These are phyloP conservation scores for Drosophila mojavensis DNA, from an alignment of 1,140 invertebrate species.

Conservation along the genomic window DNA sequence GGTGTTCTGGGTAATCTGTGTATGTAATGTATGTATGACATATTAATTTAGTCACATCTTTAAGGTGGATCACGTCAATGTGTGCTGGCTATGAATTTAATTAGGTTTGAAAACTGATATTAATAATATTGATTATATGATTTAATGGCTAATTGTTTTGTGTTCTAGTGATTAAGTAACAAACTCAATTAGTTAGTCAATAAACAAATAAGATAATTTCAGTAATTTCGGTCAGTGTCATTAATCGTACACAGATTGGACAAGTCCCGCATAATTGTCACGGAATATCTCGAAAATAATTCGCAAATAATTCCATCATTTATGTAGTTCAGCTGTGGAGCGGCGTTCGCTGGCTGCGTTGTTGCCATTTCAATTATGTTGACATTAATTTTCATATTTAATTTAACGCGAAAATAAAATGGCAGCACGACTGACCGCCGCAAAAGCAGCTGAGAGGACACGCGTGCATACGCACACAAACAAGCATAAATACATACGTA, in stretches of 20 bases:
- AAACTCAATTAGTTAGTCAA: too few relatives aligned
- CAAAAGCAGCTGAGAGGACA: slow-evolving; percentile 14
- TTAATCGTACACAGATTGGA: slow-evolving; percentile 27
- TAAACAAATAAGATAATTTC: neutral
- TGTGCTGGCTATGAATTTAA: too few relatives aligned
- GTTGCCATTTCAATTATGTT: slow-evolving; percentile 78
- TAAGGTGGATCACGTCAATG: too few relatives aligned
- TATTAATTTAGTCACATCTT: too few relatives aligned
- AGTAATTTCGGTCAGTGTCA: slow-evolving; percentile 39
- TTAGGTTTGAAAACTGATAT: too few relatives aligned
- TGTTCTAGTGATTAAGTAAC: too few relatives aligned
- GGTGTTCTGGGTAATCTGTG: too few relatives aligned
- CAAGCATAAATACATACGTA: neutral
- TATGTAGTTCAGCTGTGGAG: slow-evolving; percentile 58
- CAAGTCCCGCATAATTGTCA: slow-evolving; percentile 72
- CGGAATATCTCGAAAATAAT: slow-evolving; percentile 76
- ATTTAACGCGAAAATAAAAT: slow-evolving; percentile 70
- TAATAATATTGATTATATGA: too few relatives aligned
- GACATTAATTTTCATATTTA: slow-evolving; percentile 82
- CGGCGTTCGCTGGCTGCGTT: slow-evolving; percentile 16
- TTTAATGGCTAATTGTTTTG: too few relatives aligned
- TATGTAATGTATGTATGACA: too few relatives aligned
- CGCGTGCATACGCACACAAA: slow-evolving; percentile 7
- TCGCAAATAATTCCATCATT: slow-evolving; percentile 81
- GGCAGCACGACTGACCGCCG: slow-evolving; percentile 33